These are phyloP conservation scores for Drosophila nr. perissopoda DNA, from an alignment of 2,888 invertebrate genomes.

Conservation along the genomic window DNA sequence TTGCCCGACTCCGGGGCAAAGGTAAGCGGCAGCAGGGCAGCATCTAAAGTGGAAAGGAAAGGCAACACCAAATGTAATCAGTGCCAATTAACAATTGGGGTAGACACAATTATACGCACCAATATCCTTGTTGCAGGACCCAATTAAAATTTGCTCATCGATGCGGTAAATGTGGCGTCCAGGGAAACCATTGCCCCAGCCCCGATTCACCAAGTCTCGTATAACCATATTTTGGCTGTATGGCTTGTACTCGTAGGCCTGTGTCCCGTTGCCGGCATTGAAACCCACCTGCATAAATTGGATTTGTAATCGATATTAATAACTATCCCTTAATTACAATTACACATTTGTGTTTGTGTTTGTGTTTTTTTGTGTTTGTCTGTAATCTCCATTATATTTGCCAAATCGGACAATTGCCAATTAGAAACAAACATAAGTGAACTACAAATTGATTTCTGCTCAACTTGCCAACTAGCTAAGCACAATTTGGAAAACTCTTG, in stretches of 20 bases:
- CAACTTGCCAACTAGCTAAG: not conserved
- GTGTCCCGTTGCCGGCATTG: conserved; percentile 97
- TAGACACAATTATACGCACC: conserved; percentile 86
- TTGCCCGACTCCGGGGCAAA: conserved; percentile 98
- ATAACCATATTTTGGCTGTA: conserved; percentile 95
- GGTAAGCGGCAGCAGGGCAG: conserved; percentile 91
- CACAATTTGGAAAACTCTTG: conserved; percentile 14
- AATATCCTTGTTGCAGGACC: conserved; percentile 96
- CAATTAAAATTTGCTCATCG: conserved; percentile 96
- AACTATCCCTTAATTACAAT: not conserved
- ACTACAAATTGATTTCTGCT: conserved; percentile 28
- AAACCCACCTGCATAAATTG: conserved; percentile 91
- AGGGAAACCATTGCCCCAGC: conserved; percentile 94
- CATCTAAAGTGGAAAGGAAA: conserved; percentile 86
- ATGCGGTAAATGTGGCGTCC: conserved; percentile 97
- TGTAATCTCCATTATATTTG: not conserved
- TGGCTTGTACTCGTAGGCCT: conserved; percentile 94
- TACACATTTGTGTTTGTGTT: not conserved
- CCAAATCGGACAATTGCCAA: not conserved
- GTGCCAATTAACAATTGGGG: not conserved
- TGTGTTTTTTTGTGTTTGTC: not conserved
- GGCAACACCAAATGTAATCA: not conserved
- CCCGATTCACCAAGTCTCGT: conserved; percentile 92
- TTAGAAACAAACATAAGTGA: not conserved
- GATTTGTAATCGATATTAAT: conserved; percentile 21